phyloP scores from a whole-genome alignment of 1,140 invertebrate species.

The Laupala kohalensis region DNA sequence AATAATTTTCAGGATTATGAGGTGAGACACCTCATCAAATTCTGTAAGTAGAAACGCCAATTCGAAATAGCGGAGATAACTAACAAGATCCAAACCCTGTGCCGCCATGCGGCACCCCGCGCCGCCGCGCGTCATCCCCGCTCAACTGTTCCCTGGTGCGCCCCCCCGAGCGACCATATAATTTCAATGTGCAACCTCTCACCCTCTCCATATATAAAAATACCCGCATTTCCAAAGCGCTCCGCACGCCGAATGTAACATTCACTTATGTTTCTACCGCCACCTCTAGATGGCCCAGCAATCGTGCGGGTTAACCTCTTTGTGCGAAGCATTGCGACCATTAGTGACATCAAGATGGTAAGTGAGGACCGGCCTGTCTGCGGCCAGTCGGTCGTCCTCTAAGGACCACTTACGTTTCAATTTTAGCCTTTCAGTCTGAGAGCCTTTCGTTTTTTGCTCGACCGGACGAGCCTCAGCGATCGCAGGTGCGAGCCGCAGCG shows the following conservation, averaged over 20 bases:
- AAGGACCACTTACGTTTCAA: background rate
- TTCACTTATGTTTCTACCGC: background rate
- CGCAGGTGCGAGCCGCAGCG: background rate
- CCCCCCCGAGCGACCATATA: too few species aligned
- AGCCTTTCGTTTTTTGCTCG: background rate
- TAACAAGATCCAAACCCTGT: too few species aligned
- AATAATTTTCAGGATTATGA: too few species aligned
- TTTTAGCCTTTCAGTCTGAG: background rate
- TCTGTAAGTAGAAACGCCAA: too few species aligned
- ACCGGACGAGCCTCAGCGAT: background rate
- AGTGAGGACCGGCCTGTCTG: conserved; percentile 29
- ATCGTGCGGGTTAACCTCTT: conserved; percentile 91
- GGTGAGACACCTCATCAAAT: too few species aligned
- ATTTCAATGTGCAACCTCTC: too few species aligned
- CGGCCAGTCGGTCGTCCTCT: conserved; percentile 24
- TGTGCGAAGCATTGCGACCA: conserved; percentile 90
- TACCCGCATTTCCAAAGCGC: too few species aligned
- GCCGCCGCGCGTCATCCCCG: background rate
- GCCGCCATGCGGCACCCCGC: too few species aligned
- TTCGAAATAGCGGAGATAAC: too few species aligned
- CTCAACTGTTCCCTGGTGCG: too few species aligned
- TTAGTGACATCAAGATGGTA: conserved; percentile 98
- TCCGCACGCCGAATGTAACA: background rate
- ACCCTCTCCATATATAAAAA: too few species aligned
- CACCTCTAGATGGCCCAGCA: conserved; percentile 70